Base-by-base conservation (phyloP, 2,888 invertebrate genomes). In the Empis stercorea region DNA sequence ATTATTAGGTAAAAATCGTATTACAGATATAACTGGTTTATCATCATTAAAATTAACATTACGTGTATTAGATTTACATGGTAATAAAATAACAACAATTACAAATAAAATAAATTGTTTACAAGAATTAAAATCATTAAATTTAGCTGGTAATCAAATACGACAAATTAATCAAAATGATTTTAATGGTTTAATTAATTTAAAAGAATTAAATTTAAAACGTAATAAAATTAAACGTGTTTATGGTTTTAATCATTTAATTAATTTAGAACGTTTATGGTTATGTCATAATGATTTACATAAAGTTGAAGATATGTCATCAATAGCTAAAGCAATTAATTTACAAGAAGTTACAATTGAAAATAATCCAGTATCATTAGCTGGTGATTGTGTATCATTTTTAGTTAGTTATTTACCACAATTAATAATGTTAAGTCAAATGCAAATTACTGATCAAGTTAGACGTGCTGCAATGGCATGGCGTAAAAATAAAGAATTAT, bases 61-160 rank as follows among this genome's bases (percentile, higher is more conserved):
- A 52, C 91, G 94, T 70, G 92, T 94, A 10, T 71, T 95, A 51
- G 95, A 95, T 71, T 74, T 95, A 54, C 94, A 94, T 67, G 93
- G 93, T 30, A 95, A 95, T 70, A 84, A 88, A 70, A 86, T 95
- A 55, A 71, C 74, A 30, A 58, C 57, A 15, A 58, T 70, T 46
- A 61, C 65, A 17, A 70, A 70, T 53, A 62, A 66, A 49, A 65
- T 70, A 51, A 67, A 68, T 40, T 81, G 81, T 65, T 75, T 91
- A 52, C 73, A 72, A 45, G 84, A 88, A 57, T 71, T 95, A 44
- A 87, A 93, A 70, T 92, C 94, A 13, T 74, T 95, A 43, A 95
- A 95, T 71, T 74, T 94, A 59, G 93, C 94, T 43, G 93, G 93
- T 20, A 95, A 95, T 71, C 85, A 86, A 64, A 82, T 95, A 46